Evolutionary conservation across 2,797 vertebrate genomes (phyloP).

Genomic region (Anabacerthia variegaticeps): DNA sequence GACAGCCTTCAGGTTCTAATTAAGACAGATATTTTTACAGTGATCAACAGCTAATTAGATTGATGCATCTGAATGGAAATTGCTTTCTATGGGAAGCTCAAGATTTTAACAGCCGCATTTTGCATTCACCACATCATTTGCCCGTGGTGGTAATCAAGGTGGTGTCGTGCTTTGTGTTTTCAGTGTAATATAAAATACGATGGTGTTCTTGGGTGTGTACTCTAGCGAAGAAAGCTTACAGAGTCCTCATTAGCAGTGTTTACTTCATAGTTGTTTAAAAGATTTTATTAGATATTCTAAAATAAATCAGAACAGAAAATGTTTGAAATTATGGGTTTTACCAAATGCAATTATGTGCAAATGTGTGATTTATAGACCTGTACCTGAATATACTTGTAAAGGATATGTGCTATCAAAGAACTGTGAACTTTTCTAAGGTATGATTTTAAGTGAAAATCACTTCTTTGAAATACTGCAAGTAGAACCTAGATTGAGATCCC

Average conservation of each 20-base stretch:
- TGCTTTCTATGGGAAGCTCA: not conserved
- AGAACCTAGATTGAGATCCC: not conserved
- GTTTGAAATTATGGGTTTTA: not conserved
- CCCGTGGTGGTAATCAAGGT: not conserved
- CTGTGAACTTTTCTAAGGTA: not conserved
- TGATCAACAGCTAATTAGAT: not conserved
- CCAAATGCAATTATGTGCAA: not conserved
- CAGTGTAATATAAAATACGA: rapidly evolving
- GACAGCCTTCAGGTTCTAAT: not conserved
- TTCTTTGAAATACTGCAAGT: not conserved
- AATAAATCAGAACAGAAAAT: not conserved
- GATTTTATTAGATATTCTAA: not conserved
- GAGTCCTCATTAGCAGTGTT: not conserved
- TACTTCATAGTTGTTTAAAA: not conserved
- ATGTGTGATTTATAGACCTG: not conserved
- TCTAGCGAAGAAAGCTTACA: not conserved
- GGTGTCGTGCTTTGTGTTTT: not conserved
- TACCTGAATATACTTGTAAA: not conserved
- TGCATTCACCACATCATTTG: not conserved
- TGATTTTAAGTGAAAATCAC: not conserved
- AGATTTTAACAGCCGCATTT: not conserved
- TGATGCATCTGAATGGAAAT: not conserved
- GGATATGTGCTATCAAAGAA: not conserved
- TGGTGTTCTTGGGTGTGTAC: not conserved
- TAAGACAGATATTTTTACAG: not conserved